Percentiles rank a stretch among this genome's conserved stretches.
phyloP scores from a whole-genome alignment of 2,797 vertebrate species.

The Silurus lanzhouensis region DNA sequence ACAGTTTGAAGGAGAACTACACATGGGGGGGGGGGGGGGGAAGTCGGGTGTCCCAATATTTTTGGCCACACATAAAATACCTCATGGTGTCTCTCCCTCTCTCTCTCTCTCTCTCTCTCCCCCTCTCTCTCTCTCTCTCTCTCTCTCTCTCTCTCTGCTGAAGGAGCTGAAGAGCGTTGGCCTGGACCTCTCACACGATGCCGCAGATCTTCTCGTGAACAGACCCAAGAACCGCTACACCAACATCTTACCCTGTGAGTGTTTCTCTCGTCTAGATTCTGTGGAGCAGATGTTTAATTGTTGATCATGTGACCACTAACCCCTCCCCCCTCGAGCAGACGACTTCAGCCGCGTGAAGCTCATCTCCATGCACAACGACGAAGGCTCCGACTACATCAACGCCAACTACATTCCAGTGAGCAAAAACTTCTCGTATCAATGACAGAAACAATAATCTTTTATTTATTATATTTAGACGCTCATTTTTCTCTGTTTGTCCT shows the following conservation, averaged over 20 bases:
- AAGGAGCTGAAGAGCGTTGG: slow-evolving; percentile 93
- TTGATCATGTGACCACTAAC: not conserved
- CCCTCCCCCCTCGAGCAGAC: slow-evolving; percentile 69
- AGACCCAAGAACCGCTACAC: slow-evolving; percentile 97
- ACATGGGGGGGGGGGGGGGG: no score
- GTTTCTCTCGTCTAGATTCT: not conserved
- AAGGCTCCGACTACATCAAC: slow-evolving; percentile 94
- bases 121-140: not conserved
- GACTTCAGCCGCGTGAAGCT: slow-evolving; percentile 94
- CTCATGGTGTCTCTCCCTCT: no score
- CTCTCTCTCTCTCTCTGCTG: slow-evolving; percentile 1
- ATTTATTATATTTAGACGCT: no score
- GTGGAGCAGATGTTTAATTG: not conserved
- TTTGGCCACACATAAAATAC: no score
- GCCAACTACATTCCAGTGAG: slow-evolving; percentile 97
- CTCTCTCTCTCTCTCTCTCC: no score
- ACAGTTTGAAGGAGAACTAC: no score
- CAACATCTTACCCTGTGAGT: slow-evolving; percentile 95
- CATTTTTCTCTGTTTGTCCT: not conserved
- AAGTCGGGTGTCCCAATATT: no score
- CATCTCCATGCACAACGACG: slow-evolving; percentile 88
- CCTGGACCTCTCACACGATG: slow-evolving; percentile 88
- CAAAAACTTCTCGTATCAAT: no score
- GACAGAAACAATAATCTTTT: no score
- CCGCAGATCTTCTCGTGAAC: slow-evolving; percentile 91